Conservation (phyloP, 2,888 invertebrate species). For the Pammene fasciana region DNA sequence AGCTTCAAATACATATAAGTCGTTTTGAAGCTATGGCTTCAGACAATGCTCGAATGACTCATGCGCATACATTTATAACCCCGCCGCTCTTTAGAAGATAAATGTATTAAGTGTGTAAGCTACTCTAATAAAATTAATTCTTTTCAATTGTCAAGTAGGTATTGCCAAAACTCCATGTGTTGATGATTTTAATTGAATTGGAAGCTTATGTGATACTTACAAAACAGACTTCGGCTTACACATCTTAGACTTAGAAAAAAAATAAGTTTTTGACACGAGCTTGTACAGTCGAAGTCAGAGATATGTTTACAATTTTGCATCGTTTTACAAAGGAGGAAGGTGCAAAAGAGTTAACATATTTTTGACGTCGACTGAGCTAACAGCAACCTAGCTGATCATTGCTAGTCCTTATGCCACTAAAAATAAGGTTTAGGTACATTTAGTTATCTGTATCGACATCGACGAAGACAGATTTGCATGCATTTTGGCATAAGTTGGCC, state of each 20-base stretch:
- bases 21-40: conserved; percentile 1
- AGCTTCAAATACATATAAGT: background rate
- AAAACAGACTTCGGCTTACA: background rate
- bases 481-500: conserved; percentile 19
- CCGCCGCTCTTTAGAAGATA: background rate
- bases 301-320: too few relatives aligned
- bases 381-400: background rate
- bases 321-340: too few relatives aligned
- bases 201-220: too few relatives aligned
- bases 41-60: conserved; percentile 23
- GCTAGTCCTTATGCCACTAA: background rate
- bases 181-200: background rate
- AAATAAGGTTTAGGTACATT: background rate
- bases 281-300: too few relatives aligned
- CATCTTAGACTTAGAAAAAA: background rate
- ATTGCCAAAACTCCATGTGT: background rate
- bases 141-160: background rate
- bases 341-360: too few relatives aligned
- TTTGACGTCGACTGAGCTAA: too few relatives aligned
- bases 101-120: background rate
- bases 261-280: background rate
- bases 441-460: background rate
- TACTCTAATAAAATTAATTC: background rate
- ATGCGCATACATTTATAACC: conserved; percentile 6
- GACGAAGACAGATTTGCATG: background rate